Evolutionary conservation across 1,140 invertebrate genomes (phyloP).

Genomic region (Xylocopa sonorina): DNA sequence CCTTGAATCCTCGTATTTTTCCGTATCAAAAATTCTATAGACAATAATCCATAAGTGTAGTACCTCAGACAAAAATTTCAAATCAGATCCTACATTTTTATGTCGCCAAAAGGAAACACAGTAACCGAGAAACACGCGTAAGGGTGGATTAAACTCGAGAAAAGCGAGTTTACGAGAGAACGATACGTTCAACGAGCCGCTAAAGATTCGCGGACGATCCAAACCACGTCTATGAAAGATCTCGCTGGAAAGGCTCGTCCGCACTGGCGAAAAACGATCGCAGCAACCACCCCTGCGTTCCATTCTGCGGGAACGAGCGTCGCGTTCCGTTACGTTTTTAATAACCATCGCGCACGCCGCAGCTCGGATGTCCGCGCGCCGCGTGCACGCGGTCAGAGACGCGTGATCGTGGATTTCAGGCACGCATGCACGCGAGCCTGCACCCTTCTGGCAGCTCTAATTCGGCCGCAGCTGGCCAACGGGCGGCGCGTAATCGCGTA

Average conservation of each 20-base stretch:
- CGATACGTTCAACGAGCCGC: background rate
- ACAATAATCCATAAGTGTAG: too few species aligned
- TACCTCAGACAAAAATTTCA: too few species aligned
- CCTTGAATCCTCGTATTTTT: background rate
- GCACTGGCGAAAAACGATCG: background rate
- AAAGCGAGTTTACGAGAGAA: background rate
- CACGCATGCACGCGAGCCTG: constrained; percentile 14
- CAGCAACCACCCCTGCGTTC: background rate
- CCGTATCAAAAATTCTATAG: too few species aligned
- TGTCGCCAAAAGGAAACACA: too few species aligned
- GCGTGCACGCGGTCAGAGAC: constrained; percentile 50
- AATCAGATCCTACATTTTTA: too few species aligned
- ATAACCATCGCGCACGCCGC: constrained; percentile 17
- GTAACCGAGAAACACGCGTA: too few species aligned
- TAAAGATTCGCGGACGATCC: background rate
- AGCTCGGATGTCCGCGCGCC: constrained; percentile 12
- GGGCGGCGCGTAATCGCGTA: constrained; percentile 73
- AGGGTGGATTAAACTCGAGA: too few species aligned
- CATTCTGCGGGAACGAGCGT: background rate
- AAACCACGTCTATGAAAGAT: background rate
- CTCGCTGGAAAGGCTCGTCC: background rate
- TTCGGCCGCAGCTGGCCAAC: constrained; percentile 70
- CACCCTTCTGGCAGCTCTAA: constrained; percentile 61
- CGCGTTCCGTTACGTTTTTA: background rate
- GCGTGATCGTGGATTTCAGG: constrained; percentile 66